Base-by-base conservation (phyloP, 2,797 vertebrate species). In the Mastacembelus armatus region DNA sequence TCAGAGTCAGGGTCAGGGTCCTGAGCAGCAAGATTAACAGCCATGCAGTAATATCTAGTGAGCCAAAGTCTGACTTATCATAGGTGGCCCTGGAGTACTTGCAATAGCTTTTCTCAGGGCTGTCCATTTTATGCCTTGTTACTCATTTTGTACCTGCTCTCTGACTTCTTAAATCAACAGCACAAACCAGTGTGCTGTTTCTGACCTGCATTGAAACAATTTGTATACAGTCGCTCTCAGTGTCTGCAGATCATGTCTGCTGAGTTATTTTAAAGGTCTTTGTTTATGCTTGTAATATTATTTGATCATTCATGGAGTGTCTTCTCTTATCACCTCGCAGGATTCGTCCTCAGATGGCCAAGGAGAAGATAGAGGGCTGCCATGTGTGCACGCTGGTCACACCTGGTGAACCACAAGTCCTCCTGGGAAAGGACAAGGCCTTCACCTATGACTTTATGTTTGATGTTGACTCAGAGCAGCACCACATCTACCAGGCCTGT, bases 361-460 rank as follows among this genome's bases (percentile, higher is more conserved):
- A 98, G 80, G 98, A 99, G 93, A 98, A 98, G 89, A 96, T 98
- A 18, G 97, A 99, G 80, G 97, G 98, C 80, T 99, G 98, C 54
- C 98, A 99, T 48, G 94, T 98, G 85, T 99, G 98, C 32, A 99
- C 97, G 0, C 93, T 95, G 0, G 97, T 99, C 80, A 96, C 96
- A 0, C 96, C 96, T 0, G 96, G 97, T 0, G 98, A 99, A 84
- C 97, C 98, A 21, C 98, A 99, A 71, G 95, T 99, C 51, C 94
- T 99, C 38, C 92, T 99, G 90, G 98, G 98, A 58, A 99, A 99
- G 86, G 98, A 99, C 94, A 99, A 99, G 76, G 97, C 98, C 76
- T 99, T 99, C 86, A 99, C 98, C 27, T 99, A 98, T 0, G 98
- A 99, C 93, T 98, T 95, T 74, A 96, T 99, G 78, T 98, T 98